phyloP scores from a whole-genome alignment of 1,140 invertebrate genomes.

The Gryllus bimaculatus region DNA sequence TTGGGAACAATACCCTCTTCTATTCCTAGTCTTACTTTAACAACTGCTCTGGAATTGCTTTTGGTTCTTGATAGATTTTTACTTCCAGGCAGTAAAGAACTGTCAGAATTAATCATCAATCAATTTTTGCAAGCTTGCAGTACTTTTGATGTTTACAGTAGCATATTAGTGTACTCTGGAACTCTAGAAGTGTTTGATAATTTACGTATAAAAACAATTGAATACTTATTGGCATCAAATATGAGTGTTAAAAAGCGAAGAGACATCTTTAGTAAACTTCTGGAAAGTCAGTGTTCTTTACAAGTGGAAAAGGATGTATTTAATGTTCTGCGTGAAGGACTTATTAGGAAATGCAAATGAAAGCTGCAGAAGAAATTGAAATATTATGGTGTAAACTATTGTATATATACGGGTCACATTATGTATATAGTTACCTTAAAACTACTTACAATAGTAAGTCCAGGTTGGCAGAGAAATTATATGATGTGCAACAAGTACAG shows the following conservation, averaged over 20 bases:
- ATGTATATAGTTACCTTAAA: too few relatives aligned
- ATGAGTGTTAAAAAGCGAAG: background rate
- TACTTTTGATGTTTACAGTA: slow-evolving; percentile 7
- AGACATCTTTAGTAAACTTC: background rate
- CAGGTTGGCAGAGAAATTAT: too few relatives aligned
- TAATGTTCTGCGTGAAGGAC: slow-evolving; percentile 11
- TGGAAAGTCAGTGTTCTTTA: background rate
- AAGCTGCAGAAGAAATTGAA: background rate
- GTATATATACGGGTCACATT: too few relatives aligned
- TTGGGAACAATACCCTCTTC: background rate
- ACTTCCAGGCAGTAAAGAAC: slow-evolving; percentile 5
- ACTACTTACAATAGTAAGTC: too few relatives aligned
- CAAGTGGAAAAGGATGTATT: slow-evolving; percentile 13
- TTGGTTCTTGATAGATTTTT: slow-evolving; percentile 12
- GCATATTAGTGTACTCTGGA: background rate
- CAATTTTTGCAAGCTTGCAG: background rate
- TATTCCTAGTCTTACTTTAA: background rate
- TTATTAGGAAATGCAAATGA: slow-evolving; percentile 33
- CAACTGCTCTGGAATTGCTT: background rate
- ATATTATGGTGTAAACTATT: background rate
- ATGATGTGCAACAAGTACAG: too few relatives aligned
- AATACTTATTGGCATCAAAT: background rate
- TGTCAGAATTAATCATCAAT: slow-evolving; percentile 7
- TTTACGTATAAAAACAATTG: slow-evolving; percentile 13
- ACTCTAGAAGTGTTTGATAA: slow-evolving; percentile 11